Evolutionary conservation across 2,113 vertebrate genomes (phyloP).

Genomic region (Taurulus bubalis): DNA sequence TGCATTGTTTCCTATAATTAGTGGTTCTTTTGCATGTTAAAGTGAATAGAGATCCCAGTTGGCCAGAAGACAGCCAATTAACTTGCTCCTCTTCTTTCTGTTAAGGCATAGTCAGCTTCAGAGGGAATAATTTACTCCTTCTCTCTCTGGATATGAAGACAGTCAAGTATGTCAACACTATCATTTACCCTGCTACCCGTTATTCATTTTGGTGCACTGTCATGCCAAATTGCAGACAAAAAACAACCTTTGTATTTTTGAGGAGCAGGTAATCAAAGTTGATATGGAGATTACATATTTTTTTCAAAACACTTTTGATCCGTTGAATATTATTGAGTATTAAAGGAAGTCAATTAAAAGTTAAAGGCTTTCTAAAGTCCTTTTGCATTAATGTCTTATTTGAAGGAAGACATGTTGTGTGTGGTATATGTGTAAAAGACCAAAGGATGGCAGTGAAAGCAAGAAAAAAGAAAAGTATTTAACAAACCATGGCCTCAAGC

Average conservation of each 20-base stretch:
- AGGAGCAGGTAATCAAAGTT: constrained; percentile 8
- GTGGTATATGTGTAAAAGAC: not conserved
- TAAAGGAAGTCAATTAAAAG: not conserved
- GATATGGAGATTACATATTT: not conserved
- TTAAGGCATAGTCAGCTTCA: constrained; percentile 51
- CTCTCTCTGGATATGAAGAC: constrained; percentile 65
- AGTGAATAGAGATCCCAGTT: constrained; percentile 79
- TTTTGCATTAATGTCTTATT: not conserved
- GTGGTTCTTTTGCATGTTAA: constrained; percentile 80
- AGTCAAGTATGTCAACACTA: constrained; percentile 60
- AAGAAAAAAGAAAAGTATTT: not conserved
- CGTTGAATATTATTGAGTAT: not conserved
- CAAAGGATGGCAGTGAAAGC: not conserved
- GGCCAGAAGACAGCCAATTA: constrained; percentile 83
- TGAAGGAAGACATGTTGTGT: not conserved
- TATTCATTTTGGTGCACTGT: constrained; percentile 35
- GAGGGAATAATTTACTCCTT: constrained; percentile 63
- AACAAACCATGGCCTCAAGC: constrained; percentile 14
- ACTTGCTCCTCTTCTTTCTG: constrained; percentile 62
- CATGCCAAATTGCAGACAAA: constrained; percentile 19
- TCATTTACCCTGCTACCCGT: constrained; percentile 49
- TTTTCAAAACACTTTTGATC: not conserved
- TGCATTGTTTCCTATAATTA: constrained; percentile 80
- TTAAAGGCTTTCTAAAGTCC: not conserved
- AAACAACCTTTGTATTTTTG: constrained; percentile 27